Conservation (phyloP, 1,140 invertebrate species). For the Drosophila trapezifrons region DNA sequence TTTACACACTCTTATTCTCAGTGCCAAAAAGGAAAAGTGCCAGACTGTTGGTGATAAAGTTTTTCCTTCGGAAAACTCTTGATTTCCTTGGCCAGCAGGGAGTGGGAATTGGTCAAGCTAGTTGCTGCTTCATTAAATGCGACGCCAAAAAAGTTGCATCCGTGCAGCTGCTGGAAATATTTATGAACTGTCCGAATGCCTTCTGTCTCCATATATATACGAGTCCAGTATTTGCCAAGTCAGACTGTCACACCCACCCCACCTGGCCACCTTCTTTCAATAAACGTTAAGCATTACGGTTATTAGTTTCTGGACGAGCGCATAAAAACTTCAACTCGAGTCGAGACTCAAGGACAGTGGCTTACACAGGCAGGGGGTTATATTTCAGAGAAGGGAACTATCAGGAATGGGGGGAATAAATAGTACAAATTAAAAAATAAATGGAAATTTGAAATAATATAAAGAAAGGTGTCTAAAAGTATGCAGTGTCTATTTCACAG, state of each 20-base stretch:
- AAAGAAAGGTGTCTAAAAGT: no score
- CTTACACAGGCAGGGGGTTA: background rate
- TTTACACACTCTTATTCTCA: background rate
- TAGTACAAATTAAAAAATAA: background rate
- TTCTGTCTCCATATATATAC: background rate
- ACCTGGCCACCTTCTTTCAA: constrained; percentile 58
- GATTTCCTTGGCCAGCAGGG: constrained; percentile 28
- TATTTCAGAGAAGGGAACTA: background rate
- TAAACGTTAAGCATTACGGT: constrained; percentile 75
- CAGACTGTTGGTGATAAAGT: constrained; percentile 26
- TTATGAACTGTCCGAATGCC: constrained; percentile 67
- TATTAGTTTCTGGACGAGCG: constrained; percentile 73
- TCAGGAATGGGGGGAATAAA: background rate
- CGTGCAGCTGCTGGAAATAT: constrained; percentile 55
- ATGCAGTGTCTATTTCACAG: no score
- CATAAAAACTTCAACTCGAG: constrained; percentile 68
- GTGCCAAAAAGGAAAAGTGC: constrained; percentile 36
- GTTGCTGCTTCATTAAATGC: constrained; percentile 68
- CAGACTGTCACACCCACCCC: constrained; percentile 4
- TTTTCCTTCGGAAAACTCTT: constrained; percentile 22
- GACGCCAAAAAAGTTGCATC: constrained; percentile 45
- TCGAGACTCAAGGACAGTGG: background rate
- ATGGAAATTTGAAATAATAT: no score
- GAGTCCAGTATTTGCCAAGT: constrained; percentile 9
- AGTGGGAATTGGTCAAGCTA: constrained; percentile 39